phyloP scores from a whole-genome alignment of 1,140 invertebrate genomes.

The Aporrectodea caliginosa region DNA sequence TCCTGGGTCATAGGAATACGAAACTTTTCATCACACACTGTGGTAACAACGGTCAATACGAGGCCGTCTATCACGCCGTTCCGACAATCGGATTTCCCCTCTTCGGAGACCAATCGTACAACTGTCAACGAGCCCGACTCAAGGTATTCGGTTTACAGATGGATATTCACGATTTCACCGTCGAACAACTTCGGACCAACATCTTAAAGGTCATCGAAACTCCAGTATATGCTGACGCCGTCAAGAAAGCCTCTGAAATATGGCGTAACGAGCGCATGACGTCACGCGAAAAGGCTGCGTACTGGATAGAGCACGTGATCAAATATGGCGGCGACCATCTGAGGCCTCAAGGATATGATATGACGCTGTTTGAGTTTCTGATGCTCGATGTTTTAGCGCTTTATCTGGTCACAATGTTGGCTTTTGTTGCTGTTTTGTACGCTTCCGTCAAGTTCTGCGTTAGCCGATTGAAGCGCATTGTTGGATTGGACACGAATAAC shows the following conservation, averaged over 20 bases:
- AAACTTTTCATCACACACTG: constrained; percentile 41
- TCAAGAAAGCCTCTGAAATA: constrained; percentile 13
- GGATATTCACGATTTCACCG: constrained; percentile 17
- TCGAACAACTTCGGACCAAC: neutral
- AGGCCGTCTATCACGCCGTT: constrained; percentile 37
- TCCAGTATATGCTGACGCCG: neutral
- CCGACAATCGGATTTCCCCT: constrained; percentile 40
- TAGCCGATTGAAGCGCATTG: no score
- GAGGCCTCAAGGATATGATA: neutral
- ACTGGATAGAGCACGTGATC: constrained; percentile 30
- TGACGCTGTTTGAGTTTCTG: neutral
- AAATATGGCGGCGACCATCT: constrained; percentile 24
- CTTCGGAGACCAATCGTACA: constrained; percentile 39
- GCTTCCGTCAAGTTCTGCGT: no score
- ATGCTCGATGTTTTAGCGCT: neutral
- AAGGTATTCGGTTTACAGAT: constrained; percentile 12
- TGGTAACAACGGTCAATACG: constrained; percentile 39
- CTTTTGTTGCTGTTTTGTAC: no score
- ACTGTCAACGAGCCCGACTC: constrained; percentile 8
- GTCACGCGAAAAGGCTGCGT: constrained; percentile 9
- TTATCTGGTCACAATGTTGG: no score
- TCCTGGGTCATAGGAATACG: constrained; percentile 33
- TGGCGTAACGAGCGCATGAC: constrained; percentile 5
- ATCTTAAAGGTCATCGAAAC: neutral
- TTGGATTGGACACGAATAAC: no score